Base-by-base conservation (phyloP, 2,888 invertebrate genomes). In the Chrysodeixis includens region DNA sequence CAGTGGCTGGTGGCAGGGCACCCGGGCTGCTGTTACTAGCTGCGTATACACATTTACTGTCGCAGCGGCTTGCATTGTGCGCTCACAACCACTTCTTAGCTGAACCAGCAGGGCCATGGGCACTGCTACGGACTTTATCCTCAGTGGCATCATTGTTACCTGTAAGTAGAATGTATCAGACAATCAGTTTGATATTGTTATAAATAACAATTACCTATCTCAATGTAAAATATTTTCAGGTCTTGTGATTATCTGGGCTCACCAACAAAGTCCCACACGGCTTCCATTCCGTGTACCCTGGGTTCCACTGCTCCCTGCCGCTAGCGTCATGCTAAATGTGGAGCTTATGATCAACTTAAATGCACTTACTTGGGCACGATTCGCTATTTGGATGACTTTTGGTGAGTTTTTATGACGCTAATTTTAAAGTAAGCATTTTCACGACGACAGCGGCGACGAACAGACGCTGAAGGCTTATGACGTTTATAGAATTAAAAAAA, bases 311-410 rank as follows among this genome's bases (percentile, higher is more conserved):
- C 87, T 98, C 59, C 98, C 98, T 0, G 97, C 97, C 1, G 86
- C 97, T 20, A 98, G 98, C 81, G 98, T 98, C 69, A 95, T 98
- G 76, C 96, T 97, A 83, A 98, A 98, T 85, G 96, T 98, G 6
- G 97, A 97, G 76, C 95, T 98, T 60, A 98, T 98, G 97, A 96
- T 97, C 32, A 97, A 98, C 81, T 93, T 98, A 60, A 97, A 97
- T 74, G 95, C 96, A 0, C 91, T 98, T 20, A 98, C 98, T 0
- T 98, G 98, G 98, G 93, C 98, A 6, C 95, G 98, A 46, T 98
- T 98, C 87, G 96, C 97, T 78, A 96, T 98, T 54, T 98, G 98
- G 98, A 98, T 98, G 96, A 96, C 97, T 52, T 88, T 98, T 66
- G 98, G 98, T 96, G 90, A 93, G 95, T 64, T 49, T 22, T 26